Base-by-base conservation (phyloP, 2,888 invertebrate species). In the Pharmacophagus antenor region DNA sequence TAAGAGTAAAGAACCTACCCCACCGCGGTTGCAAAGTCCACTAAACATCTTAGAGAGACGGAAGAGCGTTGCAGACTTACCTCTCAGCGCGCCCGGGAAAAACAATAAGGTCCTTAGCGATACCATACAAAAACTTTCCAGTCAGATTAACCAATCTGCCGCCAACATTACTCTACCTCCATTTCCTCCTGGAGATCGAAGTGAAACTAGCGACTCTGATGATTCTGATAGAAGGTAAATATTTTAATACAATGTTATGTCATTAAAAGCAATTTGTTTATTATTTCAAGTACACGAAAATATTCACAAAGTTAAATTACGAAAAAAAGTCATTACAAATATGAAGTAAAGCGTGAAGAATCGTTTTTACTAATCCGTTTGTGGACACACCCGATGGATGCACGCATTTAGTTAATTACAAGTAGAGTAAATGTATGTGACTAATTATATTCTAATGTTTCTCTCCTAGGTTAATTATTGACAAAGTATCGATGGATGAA, bases 21-120 rank as follows among this genome's bases (percentile, higher is more conserved):
- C 82, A 1, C 87, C 88, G 0, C 71, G 86, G 22, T 62, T 87
- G 44, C 81, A 82, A 53, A 88, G 88, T 68, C 88, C 90, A 2
- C 66, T 87, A 62, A 87, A 77, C 60, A 77, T 87, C 44, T 65
- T 89, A 25, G 86, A 89, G 63, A 70, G 88, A 18, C 77, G 91
- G 12, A 87, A 86, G 68, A 91, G 91, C 65, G 82, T 86, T 1
- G 84, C 85, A 0, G 91, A 91, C 27, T 64, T 88, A 44, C 76
- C 86, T 2, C 65, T 88, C n/a, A 74, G 71, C 41, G 77, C 79
- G 8, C 80, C 86, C 0, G 88, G 88, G 20, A 91, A 90, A 70
- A 93, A 92, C 66, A 93, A 93, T 63, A 92, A 92, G 68, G 93
- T 93, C 41, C 75, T 93, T 12, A 92, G 92, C 65, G 93, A 93